Evolutionary conservation across 2,113 vertebrate species (phyloP).

Genomic region (Engraulis encrasicolus): DNA sequence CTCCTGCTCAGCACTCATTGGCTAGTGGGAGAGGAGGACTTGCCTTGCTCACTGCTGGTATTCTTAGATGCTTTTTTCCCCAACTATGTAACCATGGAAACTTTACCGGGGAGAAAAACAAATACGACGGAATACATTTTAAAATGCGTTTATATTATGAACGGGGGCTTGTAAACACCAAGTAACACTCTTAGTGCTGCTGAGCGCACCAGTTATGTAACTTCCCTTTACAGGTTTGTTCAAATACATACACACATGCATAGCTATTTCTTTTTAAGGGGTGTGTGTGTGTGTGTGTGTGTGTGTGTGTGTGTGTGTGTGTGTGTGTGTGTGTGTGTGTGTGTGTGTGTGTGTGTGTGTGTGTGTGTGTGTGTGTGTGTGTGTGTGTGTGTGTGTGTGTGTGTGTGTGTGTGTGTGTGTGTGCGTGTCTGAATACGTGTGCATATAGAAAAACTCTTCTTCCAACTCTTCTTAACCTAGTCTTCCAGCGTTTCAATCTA

Average conservation of each 20-base stretch:
- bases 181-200: background rate
- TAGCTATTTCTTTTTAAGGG: background rate
- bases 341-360: too few species aligned
- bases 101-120: slow-evolving; percentile 62
- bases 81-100: slow-evolving; percentile 64
- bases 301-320: too few species aligned
- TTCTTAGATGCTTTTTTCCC: slow-evolving; percentile 61
- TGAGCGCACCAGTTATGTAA: background rate
- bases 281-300: too few species aligned
- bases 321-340: too few species aligned
- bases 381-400: too few species aligned
- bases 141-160: slow-evolving; percentile 22
- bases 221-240: background rate
- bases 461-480: too few species aligned
- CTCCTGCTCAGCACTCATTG: background rate
- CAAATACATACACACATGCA: background rate
- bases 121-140: slow-evolving; percentile 47
- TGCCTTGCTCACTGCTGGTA: slow-evolving; percentile 59
- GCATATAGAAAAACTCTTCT: too few species aligned
- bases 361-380: too few species aligned
- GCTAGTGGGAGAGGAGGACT: slow-evolving; percentile 64
- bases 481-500: too few species aligned
- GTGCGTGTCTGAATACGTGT: too few species aligned
- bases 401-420: too few species aligned
- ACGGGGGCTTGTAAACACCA: background rate